Evolutionary conservation across 1,140 invertebrate genomes (phyloP).

Genomic region (Acromyrmex charruanus): DNA sequence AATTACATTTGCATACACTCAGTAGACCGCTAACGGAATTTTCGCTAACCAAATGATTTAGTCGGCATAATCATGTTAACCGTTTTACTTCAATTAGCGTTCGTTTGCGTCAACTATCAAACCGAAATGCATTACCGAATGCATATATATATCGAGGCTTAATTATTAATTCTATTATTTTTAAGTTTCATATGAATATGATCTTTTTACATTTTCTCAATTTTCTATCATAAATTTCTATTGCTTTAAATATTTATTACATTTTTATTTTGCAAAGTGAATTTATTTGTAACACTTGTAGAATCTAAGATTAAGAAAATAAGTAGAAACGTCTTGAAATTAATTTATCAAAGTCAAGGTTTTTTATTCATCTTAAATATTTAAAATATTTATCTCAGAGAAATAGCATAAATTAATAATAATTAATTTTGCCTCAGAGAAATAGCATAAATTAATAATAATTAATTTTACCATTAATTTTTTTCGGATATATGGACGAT

Average conservation of each 20-base stretch:
- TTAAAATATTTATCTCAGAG: not conserved
- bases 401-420: not conserved
- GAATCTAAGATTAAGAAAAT: not conserved
- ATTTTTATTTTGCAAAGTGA: not conserved
- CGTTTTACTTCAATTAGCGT: slow-evolving; percentile 55
- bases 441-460: not conserved
- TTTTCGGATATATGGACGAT: not conserved
- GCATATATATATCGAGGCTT: not conserved
- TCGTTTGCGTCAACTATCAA: slow-evolving; percentile 56
- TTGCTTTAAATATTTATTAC: not conserved
- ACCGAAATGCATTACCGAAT: not conserved
- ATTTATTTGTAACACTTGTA: not conserved
- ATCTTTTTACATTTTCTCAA: not conserved
- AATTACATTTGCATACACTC: slow-evolving; percentile 50
- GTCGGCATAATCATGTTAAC: slow-evolving; percentile 53
- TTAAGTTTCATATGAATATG: not conserved
- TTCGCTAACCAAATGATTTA: slow-evolving; percentile 57
- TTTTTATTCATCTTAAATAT: not conserved
- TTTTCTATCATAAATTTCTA: not conserved
- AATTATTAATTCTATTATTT: slow-evolving; percentile 2
- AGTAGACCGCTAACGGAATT: slow-evolving; percentile 55
- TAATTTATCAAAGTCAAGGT: not conserved
- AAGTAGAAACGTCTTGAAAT: not conserved
- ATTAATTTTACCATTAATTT: too few relatives aligned
- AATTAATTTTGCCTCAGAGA: not conserved